These are phyloP conservation scores for Torymus texanus DNA, from an alignment of 2,888 invertebrate species.

Conservation along the genomic window DNA sequence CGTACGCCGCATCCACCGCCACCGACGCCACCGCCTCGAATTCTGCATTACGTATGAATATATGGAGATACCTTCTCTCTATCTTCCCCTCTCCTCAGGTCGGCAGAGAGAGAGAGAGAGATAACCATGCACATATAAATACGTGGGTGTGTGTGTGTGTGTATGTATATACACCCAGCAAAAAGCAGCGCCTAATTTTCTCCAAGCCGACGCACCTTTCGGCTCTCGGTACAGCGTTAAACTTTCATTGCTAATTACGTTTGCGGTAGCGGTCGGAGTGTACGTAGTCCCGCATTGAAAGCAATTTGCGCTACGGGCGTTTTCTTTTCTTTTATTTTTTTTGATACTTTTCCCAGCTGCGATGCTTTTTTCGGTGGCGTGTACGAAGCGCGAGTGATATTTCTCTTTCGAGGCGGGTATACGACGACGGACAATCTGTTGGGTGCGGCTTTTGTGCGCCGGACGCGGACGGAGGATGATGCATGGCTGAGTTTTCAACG, in stretches of 20 bases:
- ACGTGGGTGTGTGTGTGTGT: not conserved
- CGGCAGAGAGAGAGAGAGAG: not conserved
- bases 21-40: not conserved
- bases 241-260: slow-evolving; percentile 55
- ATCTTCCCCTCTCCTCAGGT: not conserved
- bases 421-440: slow-evolving; percentile 30
- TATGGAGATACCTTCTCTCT: not conserved
- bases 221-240: slow-evolving; percentile 23
- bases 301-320: slow-evolving; percentile 22
- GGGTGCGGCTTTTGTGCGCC: slow-evolving; percentile 24
- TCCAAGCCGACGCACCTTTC: slow-evolving; percentile 33
- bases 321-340: not conserved
- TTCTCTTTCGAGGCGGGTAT: slow-evolving; percentile 1
- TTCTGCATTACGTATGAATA: slow-evolving; percentile 16
- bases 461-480: slow-evolving; percentile 5
- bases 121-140: too few species aligned
- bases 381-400: slow-evolving; percentile 6
- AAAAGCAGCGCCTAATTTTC: slow-evolving; percentile 31
- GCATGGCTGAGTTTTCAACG: slow-evolving; percentile 19
- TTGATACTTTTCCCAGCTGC: slow-evolving; percentile 21
- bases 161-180: not conserved
- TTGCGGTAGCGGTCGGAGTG: slow-evolving; percentile 15
- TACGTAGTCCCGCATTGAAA: slow-evolving; percentile 4
- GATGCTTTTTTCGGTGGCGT: not conserved
- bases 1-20: not conserved